These are phyloP conservation scores for Galaxea fascicularis DNA, from an alignment of 92 coral and sea anemone species.

Conservation along the genomic window DNA sequence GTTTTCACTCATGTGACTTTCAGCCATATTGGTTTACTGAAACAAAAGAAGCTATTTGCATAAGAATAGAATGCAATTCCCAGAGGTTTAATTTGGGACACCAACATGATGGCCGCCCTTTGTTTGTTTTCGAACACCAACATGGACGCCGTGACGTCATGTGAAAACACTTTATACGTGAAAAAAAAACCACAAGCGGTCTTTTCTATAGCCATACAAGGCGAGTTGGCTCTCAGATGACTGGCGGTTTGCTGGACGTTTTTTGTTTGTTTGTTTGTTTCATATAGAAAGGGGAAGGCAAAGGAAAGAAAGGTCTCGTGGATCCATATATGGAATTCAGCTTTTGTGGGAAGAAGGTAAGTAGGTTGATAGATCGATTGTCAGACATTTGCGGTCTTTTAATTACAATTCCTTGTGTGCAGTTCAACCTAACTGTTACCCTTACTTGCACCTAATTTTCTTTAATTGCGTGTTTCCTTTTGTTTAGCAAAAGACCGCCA, in stretches of 20 bases:
- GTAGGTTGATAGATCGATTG: not conserved
- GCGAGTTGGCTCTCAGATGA: not conserved
- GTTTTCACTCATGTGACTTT: no score
- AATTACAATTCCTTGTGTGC: not conserved
- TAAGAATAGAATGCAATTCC: no score
- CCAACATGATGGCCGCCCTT: no score
- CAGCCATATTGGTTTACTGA: no score
- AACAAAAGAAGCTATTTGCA: no score
- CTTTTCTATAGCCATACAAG: no score
- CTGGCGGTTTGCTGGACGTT: not conserved
- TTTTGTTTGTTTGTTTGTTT: slow-evolving; percentile 14
- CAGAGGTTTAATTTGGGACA: no score
- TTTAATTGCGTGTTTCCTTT: not conserved
- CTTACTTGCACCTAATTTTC: not conserved
- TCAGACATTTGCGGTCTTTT: not conserved
- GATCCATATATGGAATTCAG: slow-evolving; percentile 92
- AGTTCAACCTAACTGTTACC: not conserved
- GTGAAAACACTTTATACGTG: no score
- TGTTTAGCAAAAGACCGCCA: slow-evolving; percentile 81
- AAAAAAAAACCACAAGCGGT: no score
- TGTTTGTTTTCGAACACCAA: no score
- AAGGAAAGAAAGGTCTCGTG: slow-evolving; percentile 80
- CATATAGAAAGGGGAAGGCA: slow-evolving; percentile 66
- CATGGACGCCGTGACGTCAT: no score
- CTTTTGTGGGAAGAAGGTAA: slow-evolving; percentile 96